Base-by-base conservation (phyloP, 2,888 invertebrate species). In the Cheilosia soror region DNA sequence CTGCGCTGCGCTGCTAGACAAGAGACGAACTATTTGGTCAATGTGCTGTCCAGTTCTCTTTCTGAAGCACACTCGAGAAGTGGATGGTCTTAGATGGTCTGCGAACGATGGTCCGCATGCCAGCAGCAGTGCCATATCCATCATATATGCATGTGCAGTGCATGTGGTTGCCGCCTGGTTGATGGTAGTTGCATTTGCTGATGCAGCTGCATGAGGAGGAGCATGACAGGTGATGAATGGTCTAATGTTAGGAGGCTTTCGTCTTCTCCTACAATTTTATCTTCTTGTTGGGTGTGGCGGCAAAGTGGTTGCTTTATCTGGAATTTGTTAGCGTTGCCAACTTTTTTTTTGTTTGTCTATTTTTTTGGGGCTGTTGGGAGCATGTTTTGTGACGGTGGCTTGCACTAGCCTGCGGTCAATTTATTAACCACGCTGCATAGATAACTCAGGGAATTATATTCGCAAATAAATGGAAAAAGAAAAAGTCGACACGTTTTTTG, bases 211-310 rank as follows among this genome's bases (percentile, higher is more conserved):
- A 40, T 68, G 80, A 81, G 85, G 84, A 79, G 84, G 85, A 80
- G 72, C 81, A 57, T 51, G 80, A 81, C 85, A 85, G 62, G 85
- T 85, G 85, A 85, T 85, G 85, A 85, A 85, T 85, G 85, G 72
- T 72, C 31, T 55, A 73, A 68, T 78, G 78, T 78, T 78, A 69
- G 65, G 69, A 57, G 71, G 78, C 40, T 78, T 78, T 51, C 62
- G 37, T 72, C 79, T 57, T 60, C 66, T 66, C 71, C 71, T 66
- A 65, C 63, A 63, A 20, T 60, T 65, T 58, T 80, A 73, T 80
- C 68, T 49, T 69, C 63, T 60, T 42, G 49, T 80, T 76, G 80
- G 84, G 84, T 85, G 84, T 85, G 84, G 84, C 85, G 62, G 37
- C 25, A 4, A 62, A 82, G 82, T 77, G 55, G 37, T 66, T 69